phyloP scores from a whole-genome alignment of 2,888 invertebrate genomes.

The Callosobruchus maculatus region DNA sequence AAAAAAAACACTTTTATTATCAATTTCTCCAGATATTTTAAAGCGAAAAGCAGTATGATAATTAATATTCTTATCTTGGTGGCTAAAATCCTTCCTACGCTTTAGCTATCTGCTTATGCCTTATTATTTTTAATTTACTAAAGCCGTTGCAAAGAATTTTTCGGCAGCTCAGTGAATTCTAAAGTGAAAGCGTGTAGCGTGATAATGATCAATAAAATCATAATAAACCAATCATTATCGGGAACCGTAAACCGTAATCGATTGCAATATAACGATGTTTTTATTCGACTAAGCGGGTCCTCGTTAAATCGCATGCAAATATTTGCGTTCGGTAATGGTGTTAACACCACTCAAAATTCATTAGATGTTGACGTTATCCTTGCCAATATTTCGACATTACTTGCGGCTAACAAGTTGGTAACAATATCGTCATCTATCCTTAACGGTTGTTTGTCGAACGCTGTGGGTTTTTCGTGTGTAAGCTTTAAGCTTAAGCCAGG shows the following conservation, averaged over 20 bases:
- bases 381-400: background rate
- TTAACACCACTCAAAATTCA: background rate
- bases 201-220: background rate
- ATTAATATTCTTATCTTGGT: too few species aligned
- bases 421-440: background rate
- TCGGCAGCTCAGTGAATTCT: too few species aligned
- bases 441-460: background rate
- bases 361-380: background rate
- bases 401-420: background rate
- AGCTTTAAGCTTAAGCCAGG: too few species aligned
- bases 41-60: too few species aligned
- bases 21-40: too few species aligned
- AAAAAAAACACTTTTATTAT: too few species aligned
- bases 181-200: background rate
- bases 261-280: background rate
- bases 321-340: background rate
- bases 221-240: background rate
- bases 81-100: too few species aligned
- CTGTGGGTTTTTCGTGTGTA: too few species aligned
- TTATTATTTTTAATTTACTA: too few species aligned
- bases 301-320: background rate
- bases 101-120: too few species aligned
- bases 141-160: too few species aligned
- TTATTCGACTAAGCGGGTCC: background rate
- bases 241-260: background rate